Conservation (phyloP, 2,888 invertebrate genomes). For the Lysandra coridon region DNA sequence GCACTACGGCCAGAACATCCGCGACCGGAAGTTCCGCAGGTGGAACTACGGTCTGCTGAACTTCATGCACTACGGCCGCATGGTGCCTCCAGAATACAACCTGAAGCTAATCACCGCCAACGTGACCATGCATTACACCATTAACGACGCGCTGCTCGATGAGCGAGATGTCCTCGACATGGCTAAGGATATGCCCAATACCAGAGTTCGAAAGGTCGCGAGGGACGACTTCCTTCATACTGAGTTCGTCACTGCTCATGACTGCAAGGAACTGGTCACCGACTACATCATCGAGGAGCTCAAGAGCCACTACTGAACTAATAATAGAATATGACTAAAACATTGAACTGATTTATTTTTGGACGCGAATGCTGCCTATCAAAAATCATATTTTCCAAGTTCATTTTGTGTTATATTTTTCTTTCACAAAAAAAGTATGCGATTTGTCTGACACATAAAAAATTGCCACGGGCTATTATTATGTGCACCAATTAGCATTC, state of each 20-base stretch:
- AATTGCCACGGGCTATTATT: neutral
- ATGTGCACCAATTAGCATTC: too few relatives aligned
- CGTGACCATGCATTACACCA: conserved; percentile 59
- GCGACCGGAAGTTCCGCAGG: conserved; percentile 54
- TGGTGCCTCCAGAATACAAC: conserved; percentile 54
- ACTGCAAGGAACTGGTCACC: conserved; percentile 56
- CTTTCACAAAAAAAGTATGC: too few relatives aligned
- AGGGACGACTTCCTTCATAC: conserved; percentile 54
- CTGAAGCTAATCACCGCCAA: conserved; percentile 51
- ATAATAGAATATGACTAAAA: neutral
- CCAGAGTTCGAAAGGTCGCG: conserved; percentile 51
- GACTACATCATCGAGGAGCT: conserved; percentile 19
- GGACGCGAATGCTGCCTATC: neutral
- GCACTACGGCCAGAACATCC: conserved; percentile 63
- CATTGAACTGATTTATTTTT: neutral
- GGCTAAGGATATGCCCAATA: conserved; percentile 56
- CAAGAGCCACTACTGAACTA: neutral
- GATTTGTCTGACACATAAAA: neutral
- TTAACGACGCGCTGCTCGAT: conserved; percentile 52
- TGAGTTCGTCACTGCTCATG: conserved; percentile 53
- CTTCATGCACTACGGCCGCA: conserved; percentile 47
- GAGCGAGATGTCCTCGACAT: conserved; percentile 58
- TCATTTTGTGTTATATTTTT: too few relatives aligned
- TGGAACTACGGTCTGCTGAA: conserved; percentile 55
- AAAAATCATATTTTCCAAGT: neutral